Base-by-base conservation (phyloP, 2,797 vertebrate species). In the Phoeniculus purpureus region DNA sequence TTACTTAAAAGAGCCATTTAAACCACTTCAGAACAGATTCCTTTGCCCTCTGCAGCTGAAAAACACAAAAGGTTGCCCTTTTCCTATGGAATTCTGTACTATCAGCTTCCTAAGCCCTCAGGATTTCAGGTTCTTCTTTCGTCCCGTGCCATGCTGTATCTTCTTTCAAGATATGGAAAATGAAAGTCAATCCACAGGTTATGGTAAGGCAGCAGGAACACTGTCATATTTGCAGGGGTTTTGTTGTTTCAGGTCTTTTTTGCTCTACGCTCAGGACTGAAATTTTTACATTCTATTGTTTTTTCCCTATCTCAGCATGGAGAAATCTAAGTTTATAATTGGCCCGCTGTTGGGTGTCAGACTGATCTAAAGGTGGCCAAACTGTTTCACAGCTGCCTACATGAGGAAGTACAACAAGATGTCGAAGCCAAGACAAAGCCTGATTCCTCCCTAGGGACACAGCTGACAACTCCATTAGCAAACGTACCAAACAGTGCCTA, bases 391-490 rank as follows among this genome's bases (percentile, higher is more conserved):
- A 88, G 54, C 51, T 85, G 61, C n/a, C n/a, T 64, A 62, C 32
- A 21, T 6, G 15, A 88, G 9, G 48, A 92, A 82, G 90, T 59
- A 91, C 80, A 92, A 90, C 72, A 43, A 90, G 32, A n/a, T 75
- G 85, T 88, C 78, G 78, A 83, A 92, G 65, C 72, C 62, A 90
- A 94, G 83, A 93, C 47, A 88, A 92, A 88, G 32, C 23, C 79
- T 86, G 78, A 90, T 67, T 80, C n/a, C 51, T 52, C 85, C 72
- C 78, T 37, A 72, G 61, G 52, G 72, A 82, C 47, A 87, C 72
- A 32, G 43, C 0, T 89, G 43, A 43, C 70, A 52, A 65, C 18
- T 56, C 32, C 27, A 75, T 60, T 73, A 91, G 26, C 40, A 32
- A 29, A 58, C 78, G 60, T 62, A 76, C 51, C 74, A 84, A 89